These are phyloP conservation scores for Eudorcas thomsonii DNA, from an alignment of 2,113 vertebrate species.

Conservation along the genomic window DNA sequence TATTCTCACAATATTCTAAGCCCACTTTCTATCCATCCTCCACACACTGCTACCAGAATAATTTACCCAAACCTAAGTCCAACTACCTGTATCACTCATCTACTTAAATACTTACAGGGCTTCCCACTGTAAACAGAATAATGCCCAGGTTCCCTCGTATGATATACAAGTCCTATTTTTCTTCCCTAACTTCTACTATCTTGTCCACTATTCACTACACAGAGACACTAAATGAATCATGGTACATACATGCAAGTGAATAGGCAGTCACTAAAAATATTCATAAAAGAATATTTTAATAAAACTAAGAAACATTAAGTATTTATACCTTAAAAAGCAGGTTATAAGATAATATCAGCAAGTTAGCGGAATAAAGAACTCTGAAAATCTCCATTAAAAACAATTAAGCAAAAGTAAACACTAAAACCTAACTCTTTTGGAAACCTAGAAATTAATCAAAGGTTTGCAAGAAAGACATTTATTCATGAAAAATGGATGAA, in stretches of 20 bases:
- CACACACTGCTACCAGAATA: not conserved
- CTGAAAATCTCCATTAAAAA: not conserved
- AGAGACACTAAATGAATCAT: not conserved
- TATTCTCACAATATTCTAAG: not conserved
- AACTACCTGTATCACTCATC: not conserved
- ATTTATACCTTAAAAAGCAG: not conserved
- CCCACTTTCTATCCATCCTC: not conserved
- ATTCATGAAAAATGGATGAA: not conserved
- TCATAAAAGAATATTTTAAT: not conserved
- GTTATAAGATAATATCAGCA: not conserved
- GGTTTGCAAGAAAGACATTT: not conserved
- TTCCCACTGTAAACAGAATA: not conserved
- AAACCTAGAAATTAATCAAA: slow-evolving; percentile 27
- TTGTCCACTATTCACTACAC: not conserved
- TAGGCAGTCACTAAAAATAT: not conserved
- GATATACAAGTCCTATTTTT: not conserved
- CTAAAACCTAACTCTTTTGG: not conserved
- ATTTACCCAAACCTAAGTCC: not conserved
- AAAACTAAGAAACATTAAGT: not conserved
- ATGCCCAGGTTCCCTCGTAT: not conserved
- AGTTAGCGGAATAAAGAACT: not conserved
- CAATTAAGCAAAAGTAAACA: not conserved
- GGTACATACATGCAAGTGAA: not conserved
- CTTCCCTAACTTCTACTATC: not conserved
- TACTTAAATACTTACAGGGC: not conserved